Evolutionary conservation across 2,113 vertebrate species (phyloP).

Genomic region (Cinclus mexicanus): DNA sequence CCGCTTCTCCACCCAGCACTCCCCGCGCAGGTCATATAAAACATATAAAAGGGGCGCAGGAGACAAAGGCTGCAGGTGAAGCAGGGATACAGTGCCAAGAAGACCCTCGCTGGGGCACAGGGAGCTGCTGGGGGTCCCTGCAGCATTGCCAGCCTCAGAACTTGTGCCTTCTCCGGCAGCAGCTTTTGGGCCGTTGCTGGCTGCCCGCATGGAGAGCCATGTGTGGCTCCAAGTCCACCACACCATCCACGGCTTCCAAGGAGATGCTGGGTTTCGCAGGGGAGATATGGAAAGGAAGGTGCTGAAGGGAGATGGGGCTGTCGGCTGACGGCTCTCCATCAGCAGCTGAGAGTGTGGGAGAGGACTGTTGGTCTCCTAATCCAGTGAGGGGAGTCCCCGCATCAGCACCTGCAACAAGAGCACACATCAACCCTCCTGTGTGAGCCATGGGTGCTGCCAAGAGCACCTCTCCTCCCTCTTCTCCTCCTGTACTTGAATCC

Average conservation of each 20-base stretch:
- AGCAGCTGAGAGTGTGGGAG: neutral
- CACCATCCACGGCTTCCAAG: constrained; percentile 78
- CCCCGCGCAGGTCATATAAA: constrained; percentile 60
- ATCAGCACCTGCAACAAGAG: constrained; percentile 65
- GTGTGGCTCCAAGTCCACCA: constrained; percentile 77
- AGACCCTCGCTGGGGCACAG: neutral
- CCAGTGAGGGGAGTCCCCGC: neutral
- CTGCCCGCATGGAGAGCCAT: constrained; percentile 14
- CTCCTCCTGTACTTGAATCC: neutral
- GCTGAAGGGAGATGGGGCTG: neutral
- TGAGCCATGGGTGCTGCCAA: neutral
- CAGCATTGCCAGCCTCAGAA: constrained; percentile 31
- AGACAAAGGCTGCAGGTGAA: constrained; percentile 19
- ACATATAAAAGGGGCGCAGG: constrained; percentile 54
- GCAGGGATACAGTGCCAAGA: neutral
- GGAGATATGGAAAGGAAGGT: constrained; percentile 64
- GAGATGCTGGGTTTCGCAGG: constrained; percentile 78
- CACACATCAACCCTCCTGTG: neutral
- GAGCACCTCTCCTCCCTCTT: neutral
- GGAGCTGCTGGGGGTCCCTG: fast-evolving
- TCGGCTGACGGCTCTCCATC: neutral
- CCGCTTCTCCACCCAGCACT: constrained; percentile 42
- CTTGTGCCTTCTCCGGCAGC: constrained; percentile 69
- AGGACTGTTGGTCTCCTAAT: constrained; percentile 8
- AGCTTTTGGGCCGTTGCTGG: constrained; percentile 62